Conservation (phyloP, 2,797 vertebrate genomes). For the Lycodopsis pacificus region DNA sequence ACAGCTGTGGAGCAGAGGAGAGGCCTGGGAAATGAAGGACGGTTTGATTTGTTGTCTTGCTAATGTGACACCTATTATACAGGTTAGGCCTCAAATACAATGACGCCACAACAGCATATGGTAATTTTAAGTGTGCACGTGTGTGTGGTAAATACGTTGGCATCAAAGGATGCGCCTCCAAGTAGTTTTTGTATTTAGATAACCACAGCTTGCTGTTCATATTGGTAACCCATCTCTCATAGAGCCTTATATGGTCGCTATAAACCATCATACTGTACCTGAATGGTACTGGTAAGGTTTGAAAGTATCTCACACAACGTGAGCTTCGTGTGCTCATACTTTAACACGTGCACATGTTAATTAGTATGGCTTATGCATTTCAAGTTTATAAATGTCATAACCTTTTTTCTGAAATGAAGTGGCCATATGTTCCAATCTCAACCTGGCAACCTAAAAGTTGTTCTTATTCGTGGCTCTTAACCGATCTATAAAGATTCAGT, state of each 20-base stretch:
- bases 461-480: not conserved
- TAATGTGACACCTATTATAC: constrained; percentile 99
- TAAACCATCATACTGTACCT: not conserved
- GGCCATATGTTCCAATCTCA: too few relatives aligned
- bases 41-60: constrained; percentile 96
- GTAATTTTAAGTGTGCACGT: constrained; percentile 81
- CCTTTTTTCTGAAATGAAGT: too few relatives aligned
- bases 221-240: constrained; percentile 23
- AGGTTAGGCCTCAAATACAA: constrained; percentile 93
- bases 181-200: constrained; percentile 14
- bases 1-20: constrained; percentile 95
- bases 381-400: too few relatives aligned
- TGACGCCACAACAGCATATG: constrained; percentile 91
- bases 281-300: not conserved
- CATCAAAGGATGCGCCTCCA: constrained; percentile 30
- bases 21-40: constrained; percentile 91
- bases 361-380: not conserved
- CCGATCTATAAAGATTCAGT: not conserved
- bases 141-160: constrained; percentile 9
- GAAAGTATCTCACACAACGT: not conserved
- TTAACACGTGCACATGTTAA: not conserved
- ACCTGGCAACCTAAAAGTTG: not conserved
- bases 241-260: not conserved
- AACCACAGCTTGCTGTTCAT: constrained; percentile 25
- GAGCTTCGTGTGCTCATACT: not conserved